These are phyloP conservation scores for Pogonocherus hispidulus DNA, from an alignment of 2,888 invertebrate genomes.

Conservation along the genomic window DNA sequence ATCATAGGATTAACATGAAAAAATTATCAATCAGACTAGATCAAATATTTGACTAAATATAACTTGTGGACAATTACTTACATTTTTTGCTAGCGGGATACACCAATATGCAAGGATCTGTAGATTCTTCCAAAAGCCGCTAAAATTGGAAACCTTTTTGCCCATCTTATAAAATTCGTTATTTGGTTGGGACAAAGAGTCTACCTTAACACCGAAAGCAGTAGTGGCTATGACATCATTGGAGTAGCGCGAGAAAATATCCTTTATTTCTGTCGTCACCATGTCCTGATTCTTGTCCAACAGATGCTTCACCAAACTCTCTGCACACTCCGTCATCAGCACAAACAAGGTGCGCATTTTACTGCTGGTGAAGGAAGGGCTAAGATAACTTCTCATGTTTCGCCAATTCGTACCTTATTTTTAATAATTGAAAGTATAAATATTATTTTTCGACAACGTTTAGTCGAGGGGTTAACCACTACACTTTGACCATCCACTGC, in stretches of 20 bases:
- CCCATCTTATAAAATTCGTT: constrained; percentile 70
- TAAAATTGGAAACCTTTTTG: background rate
- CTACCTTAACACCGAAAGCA: constrained; percentile 58
- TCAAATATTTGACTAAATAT: too few relatives aligned
- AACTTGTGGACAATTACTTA: too few relatives aligned
- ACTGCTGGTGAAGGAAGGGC: constrained; percentile 60
- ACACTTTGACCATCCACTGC: too few relatives aligned
- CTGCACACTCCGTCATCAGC: constrained; percentile 47
- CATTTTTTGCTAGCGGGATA: background rate
- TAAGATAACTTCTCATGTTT: constrained; percentile 54
- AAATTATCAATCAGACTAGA: too few relatives aligned
- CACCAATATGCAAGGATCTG: background rate
- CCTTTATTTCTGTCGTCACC: constrained; percentile 66
- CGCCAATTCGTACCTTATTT: constrained; percentile 3
- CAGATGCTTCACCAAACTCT: constrained; percentile 37
- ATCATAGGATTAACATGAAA: too few relatives aligned
- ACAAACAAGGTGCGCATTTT: constrained; percentile 62
- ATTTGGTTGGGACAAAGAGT: constrained; percentile 70
- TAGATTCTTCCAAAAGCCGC: background rate
- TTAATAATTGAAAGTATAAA: too few relatives aligned
- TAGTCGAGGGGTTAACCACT: too few relatives aligned
- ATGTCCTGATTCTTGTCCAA: constrained; percentile 48
- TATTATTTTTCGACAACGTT: too few relatives aligned
- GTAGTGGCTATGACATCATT: constrained; percentile 71
- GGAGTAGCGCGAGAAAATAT: constrained; percentile 67